Percentiles rank a stretch among this genome's conserved stretches.
Conservation (phyloP, 2,888 invertebrate genomes). For the Nemotelus nigrinus region DNA sequence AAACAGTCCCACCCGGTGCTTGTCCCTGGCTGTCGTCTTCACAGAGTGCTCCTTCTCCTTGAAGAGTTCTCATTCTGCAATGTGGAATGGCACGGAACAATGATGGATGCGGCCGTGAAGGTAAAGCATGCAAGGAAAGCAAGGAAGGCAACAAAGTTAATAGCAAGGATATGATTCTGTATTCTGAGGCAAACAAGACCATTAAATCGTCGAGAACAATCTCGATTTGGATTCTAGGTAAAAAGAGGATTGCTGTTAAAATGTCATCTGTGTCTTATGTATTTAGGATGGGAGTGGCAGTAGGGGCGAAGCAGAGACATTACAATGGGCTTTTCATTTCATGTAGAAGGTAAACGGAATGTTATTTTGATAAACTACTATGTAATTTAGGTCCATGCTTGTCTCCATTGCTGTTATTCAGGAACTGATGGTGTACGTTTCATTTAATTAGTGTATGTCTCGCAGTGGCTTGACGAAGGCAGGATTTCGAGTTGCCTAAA, state of each 20-base stretch:
- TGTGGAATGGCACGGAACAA: not conserved
- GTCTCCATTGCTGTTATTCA: too few species aligned
- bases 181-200: slow-evolving; percentile 43
- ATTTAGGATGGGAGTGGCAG: not conserved
- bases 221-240: slow-evolving; percentile 12
- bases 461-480: too few species aligned
- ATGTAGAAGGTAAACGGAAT: too few species aligned
- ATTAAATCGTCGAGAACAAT: slow-evolving; percentile 27
- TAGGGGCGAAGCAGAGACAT: not conserved
- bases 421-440: too few species aligned
- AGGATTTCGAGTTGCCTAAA: too few species aligned
- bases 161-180: slow-evolving; percentile 34
- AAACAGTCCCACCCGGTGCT: too few species aligned
- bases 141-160: slow-evolving; percentile 28
- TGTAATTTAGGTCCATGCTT: too few species aligned
- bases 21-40: too few species aligned
- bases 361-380: too few species aligned
- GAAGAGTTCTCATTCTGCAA: not conserved
- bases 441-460: too few species aligned
- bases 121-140: not conserved
- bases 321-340: not conserved
- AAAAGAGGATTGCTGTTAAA: slow-evolving; percentile 11
- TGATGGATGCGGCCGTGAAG: not conserved
- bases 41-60: not conserved
- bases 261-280: slow-evolving; percentile 13